phyloP scores from a whole-genome alignment of 2,797 vertebrate genomes.

The Darevskia mixta region DNA sequence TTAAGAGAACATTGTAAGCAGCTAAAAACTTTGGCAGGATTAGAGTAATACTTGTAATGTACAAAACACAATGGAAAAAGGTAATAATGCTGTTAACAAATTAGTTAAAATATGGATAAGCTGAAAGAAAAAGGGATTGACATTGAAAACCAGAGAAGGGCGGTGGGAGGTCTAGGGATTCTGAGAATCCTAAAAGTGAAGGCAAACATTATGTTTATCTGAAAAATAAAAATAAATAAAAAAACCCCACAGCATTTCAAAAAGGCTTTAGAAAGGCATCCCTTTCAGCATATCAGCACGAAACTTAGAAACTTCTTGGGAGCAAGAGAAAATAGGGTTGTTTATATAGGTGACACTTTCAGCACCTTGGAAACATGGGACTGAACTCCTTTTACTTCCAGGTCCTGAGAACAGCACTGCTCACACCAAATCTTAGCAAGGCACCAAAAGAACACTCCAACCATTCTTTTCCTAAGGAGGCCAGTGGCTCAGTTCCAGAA shows the following conservation, averaged over 20 bases:
- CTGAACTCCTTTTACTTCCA: neutral
- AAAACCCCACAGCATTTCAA: neutral
- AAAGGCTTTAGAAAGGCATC: neutral
- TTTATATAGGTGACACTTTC: neutral
- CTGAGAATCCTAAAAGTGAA: too few relatives aligned
- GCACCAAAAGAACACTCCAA: neutral
- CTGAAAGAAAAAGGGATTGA: too few relatives aligned
- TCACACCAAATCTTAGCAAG: neutral
- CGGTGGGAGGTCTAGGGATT: too few relatives aligned
- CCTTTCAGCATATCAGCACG: neutral
- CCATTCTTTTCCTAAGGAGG: neutral
- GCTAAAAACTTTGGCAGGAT: too few relatives aligned
- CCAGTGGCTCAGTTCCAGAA: conserved; percentile 4
- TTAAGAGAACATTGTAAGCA: too few relatives aligned
- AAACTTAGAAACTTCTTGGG: neutral
- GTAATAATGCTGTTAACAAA: too few relatives aligned
- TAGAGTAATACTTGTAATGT: too few relatives aligned
- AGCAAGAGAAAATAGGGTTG: neutral
- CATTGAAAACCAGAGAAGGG: too few relatives aligned
- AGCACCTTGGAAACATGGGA: neutral
- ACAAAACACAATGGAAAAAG: too few relatives aligned
- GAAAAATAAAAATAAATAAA: neutral
- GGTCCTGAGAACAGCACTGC: neutral
- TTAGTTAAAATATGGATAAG: too few relatives aligned
- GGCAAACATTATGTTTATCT: neutral